Evolutionary conservation across 1,140 invertebrate species (phyloP), one percentile per base, ranked within the genome.

Genomic region (Capitella teleta): DNA sequence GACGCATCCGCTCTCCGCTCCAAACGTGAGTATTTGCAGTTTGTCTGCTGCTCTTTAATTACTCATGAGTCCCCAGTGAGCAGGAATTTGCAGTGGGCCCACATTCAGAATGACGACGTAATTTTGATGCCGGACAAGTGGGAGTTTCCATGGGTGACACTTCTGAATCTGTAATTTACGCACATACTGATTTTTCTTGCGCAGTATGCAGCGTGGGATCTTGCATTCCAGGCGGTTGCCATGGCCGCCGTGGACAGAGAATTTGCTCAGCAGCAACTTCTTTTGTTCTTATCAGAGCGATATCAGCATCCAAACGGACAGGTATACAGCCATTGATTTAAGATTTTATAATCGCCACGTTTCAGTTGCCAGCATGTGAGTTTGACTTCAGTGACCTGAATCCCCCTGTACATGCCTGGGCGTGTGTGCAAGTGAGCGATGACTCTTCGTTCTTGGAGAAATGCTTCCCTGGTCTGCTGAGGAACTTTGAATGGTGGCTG

Each of bases 251-350:
- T 75, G 24, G 73, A 75, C 51, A 49, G 61, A 5, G 55, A 70
- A 38, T 73, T 72, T 57, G 70, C 71, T 34, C 73, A 75, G 52
- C 54, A 65, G 12, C 73, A 75, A 55, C 56, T 74, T 5, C 38
- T 72, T 10, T 54, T 75, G 2, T 63, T 74, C 36, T 60, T 74
- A 1, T 50, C 67, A 28, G 71, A 75, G 44, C 68, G 70, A 62
- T 75, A 74, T 56, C 69, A 74, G 70, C 68, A 74, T 53, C 70
- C 71, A 28, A 72, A 72, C 56, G 73, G 72, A 34, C 71, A 75
- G 67, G 69, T 74, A 12, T 40, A 24, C n/a, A n/a, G n/a, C 49
- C 55, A 28, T 23, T n/a, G n/a, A n/a, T n/a, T n/a, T n/a, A n/a
- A n/a, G n/a, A n/a, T n/a, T n/a, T n/a, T n/a, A n/a, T n/a, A n/a